Evolutionary conservation across 1,140 invertebrate species (phyloP), one percentile per base, ranked within the genome.

Genomic region (Oncopodura yosiiana): DNA sequence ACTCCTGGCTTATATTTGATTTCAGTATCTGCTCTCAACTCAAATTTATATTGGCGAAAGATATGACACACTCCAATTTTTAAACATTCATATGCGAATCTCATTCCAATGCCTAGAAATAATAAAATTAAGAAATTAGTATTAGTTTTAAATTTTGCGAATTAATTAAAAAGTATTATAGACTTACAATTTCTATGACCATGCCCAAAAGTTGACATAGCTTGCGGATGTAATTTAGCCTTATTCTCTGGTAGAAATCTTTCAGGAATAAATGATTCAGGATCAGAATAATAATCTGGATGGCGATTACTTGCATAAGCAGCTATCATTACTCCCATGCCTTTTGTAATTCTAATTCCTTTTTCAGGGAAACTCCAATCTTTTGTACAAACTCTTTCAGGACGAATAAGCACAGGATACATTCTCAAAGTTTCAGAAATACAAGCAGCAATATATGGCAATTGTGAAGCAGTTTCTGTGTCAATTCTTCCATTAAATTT

Each of bases 241-340:
- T 68, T 69, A 48, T 75, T 73, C 26, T 75, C 70, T 3, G 72
- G 69, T 18, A 68, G 59, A 57, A 77, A 79, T 8, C 78, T 54
- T 39, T 77, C 74, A 0, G 83, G 83, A 58, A 75, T 69, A 45
- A 78, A 79, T 53, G 66, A 63, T 12, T 73, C 66, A 3, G 77
- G 77, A 14, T 78, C 63, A 0, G 73, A 71, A 60, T 70, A 78
- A 49, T 71, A 71, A 14, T 72, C 57, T 3, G 70, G 66, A 61
- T 78, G 73, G 14, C 67, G 61, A 43, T 81, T 78, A 45, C 81
- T 63, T 2, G 69, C 69, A 11, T 58, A 72, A 9, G 71, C 66
- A 3, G 77, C 70, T 36, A 78, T 66, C 32, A 65, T 65, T 4
- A 81, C 38, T 2, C 61, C 58, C 18, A 72, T 69, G 4, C 71